Evolutionary conservation across 2,888 invertebrate genomes (phyloP), one percentile per base, ranked within the genome.

Genomic region (Antheraea assamensis): DNA sequence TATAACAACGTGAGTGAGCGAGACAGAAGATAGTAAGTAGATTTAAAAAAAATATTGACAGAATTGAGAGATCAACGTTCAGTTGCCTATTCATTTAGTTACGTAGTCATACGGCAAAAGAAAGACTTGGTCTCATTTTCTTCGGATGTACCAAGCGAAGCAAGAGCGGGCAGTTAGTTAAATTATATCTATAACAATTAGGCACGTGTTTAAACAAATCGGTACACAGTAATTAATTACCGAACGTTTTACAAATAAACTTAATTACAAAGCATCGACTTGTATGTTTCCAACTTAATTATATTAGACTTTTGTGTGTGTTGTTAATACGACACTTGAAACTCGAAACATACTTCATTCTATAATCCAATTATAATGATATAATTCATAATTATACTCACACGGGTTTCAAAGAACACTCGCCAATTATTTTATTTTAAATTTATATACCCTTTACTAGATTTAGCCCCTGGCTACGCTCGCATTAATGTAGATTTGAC

Each of bases 101-200:
- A 42, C 1, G 8, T 42, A 7, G 3, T 42, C 8, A 1, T 42
- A 42, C 42, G 7, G 8, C 10, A 42, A 42, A 42, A 42, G 3
- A 42, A 42, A 10, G 4, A 42, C 1, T 3, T 42, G 8, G 3
- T 42, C 8, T 3, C 8, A 42, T 42, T 42, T 7, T 7, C 42
- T 42, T 42, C n/a, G n/a, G n/a, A n/a, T 42, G 10, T 8, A 3
- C 42, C 42, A 7, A 10, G 42, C 7, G 42, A 42, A 42, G 42
- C 42, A 42, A 10, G 42, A 42, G 8, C 42, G 42, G 42, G 42
- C 8, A 3, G 42, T 8, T 42, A 42, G 42, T 42, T 7, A 42
- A 42, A 42, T 42, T 42, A 42, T 83, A 19, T 55, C n/a, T 55
- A 5, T 55, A 55, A n/a, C n/a, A 55, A 55, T 55, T 8, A n/a